Percentiles rank a stretch among this genome's conserved stretches.
Conservation (phyloP, 23 tunicate species). For the Botrylloides violaceus region DNA sequence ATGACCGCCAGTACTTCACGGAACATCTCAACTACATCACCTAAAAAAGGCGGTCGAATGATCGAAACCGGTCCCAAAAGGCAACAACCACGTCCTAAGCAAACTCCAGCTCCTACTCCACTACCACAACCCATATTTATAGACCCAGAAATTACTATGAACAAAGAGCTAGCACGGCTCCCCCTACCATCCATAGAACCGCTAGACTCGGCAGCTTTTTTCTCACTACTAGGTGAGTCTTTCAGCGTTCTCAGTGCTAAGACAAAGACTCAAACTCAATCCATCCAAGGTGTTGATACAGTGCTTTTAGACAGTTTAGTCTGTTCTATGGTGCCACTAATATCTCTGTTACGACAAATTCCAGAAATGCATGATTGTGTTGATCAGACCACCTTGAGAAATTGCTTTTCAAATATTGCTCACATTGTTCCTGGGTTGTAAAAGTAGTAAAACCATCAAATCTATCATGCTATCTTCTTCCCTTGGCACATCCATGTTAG, state of each 20-base stretch:
- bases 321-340: conserved; percentile 60
- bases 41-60: conserved; percentile 69
- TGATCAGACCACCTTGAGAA: conserved; percentile 33
- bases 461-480: too few relatives aligned
- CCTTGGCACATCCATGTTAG: too few relatives aligned
- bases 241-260: conserved; percentile 25
- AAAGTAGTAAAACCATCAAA: too few relatives aligned
- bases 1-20: conserved; percentile 31
- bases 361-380: conserved; percentile 50
- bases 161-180: conserved; percentile 40
- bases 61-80: conserved; percentile 94
- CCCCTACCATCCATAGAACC: conserved; percentile 61
- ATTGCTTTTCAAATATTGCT: conserved; percentile 52
- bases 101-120: neutral
- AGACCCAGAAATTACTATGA: conserved; percentile 67
- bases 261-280: conserved; percentile 18
- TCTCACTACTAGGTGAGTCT: conserved; percentile 59
- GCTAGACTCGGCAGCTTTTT: conserved; percentile 79
- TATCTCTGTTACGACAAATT: conserved; percentile 49
- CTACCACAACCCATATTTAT: conserved; percentile 34
- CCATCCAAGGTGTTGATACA: conserved; percentile 12
- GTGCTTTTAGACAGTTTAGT: conserved; percentile 50
- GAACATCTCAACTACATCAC: conserved; percentile 21
- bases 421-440: conserved; percentile 62
- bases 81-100: conserved; percentile 10